phyloP scores from a whole-genome alignment of 2,888 invertebrate species.

The Hirtodrosophila confusa region DNA sequence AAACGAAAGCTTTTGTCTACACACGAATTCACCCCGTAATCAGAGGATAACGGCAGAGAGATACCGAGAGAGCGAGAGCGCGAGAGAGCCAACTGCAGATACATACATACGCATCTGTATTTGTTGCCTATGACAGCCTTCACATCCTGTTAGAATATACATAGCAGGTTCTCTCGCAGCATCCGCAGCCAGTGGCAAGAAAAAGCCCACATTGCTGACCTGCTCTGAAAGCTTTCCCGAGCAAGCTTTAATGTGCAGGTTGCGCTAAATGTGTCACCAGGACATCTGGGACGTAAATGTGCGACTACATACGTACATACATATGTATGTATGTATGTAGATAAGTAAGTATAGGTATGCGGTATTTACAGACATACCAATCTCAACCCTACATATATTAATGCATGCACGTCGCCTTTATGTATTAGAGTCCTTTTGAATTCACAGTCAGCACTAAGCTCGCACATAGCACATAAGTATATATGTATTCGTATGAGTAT shows the following conservation, averaged over 20 bases:
- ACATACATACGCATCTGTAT: constrained; percentile 13
- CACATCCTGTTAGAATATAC: constrained; percentile 1
- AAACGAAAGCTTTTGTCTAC: constrained; percentile 75
- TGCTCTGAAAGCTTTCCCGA: constrained; percentile 56
- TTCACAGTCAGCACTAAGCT: not conserved
- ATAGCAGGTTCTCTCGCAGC: constrained; percentile 51
- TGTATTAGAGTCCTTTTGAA: constrained; percentile 3
- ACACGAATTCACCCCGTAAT: constrained; percentile 57
- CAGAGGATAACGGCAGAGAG: constrained; percentile 20
- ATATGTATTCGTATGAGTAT: not conserved
- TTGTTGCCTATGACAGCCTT: constrained; percentile 18
- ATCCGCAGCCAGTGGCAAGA: constrained; percentile 39
- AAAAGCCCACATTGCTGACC: constrained; percentile 50
- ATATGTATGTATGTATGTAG: not conserved
- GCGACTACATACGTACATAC: not conserved
- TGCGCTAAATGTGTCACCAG: constrained; percentile 71
- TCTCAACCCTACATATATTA: constrained; percentile 20
- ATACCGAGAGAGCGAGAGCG: not conserved
- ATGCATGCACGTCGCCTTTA: constrained; percentile 4
- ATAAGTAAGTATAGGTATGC: constrained; percentile 6
- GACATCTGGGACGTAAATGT: constrained; percentile 50
- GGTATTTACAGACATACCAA: constrained; percentile 6
- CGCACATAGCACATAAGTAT: not conserved
- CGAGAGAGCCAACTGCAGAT: constrained; percentile 28
- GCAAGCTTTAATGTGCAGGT: constrained; percentile 56